phyloP scores from a whole-genome alignment of 2,113 vertebrate genomes.

The Centropristis striata region DNA sequence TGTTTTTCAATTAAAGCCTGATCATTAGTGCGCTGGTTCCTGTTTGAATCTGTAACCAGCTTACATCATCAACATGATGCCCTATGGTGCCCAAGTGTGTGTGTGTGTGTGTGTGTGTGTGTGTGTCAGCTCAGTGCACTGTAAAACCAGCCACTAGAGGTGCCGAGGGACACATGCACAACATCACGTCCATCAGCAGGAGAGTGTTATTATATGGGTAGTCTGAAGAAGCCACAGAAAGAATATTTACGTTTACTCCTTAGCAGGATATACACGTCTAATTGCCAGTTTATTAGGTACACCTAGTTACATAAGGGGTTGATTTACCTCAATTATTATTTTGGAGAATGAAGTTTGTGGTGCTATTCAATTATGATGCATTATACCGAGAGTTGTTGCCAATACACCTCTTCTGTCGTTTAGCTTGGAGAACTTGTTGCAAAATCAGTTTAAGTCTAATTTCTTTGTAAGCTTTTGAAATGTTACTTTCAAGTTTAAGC shows the following conservation, averaged over 20 bases:
- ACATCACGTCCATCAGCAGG: not conserved
- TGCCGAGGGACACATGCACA: not conserved
- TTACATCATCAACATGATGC: constrained; percentile 15
- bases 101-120: constrained; percentile 29
- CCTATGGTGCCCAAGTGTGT: not conserved
- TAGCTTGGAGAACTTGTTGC: too few relatives aligned
- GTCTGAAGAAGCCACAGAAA: not conserved
- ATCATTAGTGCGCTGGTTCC: constrained; percentile 56
- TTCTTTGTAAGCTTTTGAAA: not conserved
- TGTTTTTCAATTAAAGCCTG: constrained; percentile 50
- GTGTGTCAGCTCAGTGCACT: not conserved
- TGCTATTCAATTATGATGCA: too few relatives aligned
- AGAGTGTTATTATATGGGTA: not conserved
- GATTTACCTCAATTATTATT: too few relatives aligned
- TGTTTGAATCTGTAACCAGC: constrained; percentile 36
- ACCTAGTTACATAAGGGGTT: too few relatives aligned
- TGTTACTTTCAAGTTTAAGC: not conserved
- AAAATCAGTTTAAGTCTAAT: too few relatives aligned
- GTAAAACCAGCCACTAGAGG: not conserved
- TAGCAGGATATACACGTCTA: too few relatives aligned
- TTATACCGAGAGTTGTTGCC: not conserved
- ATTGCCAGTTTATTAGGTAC: too few relatives aligned
- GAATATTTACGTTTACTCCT: not conserved
- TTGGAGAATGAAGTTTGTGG: too few relatives aligned
- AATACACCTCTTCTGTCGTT: too few relatives aligned